A percentile compares a stretch with the other conserved stretches of the same genome.
Conservation (phyloP, 2,888 invertebrate genomes). For the Aporophyla lueneburgensis region DNA sequence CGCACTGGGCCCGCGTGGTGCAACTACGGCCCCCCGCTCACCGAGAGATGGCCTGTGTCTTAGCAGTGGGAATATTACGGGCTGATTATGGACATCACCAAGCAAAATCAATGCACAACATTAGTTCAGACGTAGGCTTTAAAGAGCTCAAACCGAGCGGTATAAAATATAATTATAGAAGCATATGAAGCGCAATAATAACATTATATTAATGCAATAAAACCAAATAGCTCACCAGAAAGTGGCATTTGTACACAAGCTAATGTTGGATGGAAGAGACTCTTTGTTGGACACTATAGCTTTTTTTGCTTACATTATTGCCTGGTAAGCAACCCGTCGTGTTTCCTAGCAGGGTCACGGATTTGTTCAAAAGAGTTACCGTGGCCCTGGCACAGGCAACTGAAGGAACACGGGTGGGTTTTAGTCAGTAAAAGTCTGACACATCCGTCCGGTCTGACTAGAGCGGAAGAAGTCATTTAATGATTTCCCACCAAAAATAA, state of each 20-base stretch:
- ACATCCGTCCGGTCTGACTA: too few relatives aligned
- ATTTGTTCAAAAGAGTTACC: too few relatives aligned
- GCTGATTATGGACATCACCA: background rate
- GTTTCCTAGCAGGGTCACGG: background rate
- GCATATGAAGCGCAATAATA: slow-evolving; percentile 69
- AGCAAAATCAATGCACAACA: slow-evolving; percentile 15
- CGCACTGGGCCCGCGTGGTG: too few relatives aligned
- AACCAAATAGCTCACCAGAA: slow-evolving; percentile 74
- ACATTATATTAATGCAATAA: slow-evolving; percentile 77
- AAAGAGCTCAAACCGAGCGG: slow-evolving; percentile 56
- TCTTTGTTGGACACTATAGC: background rate
- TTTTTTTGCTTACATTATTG: background rate
- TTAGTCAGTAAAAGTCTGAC: too few relatives aligned
- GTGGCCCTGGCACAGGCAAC: too few relatives aligned
- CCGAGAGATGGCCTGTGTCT: too few relatives aligned
- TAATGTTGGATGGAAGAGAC: slow-evolving; percentile 58
- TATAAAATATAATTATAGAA: slow-evolving; percentile 68
- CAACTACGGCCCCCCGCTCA: too few relatives aligned
- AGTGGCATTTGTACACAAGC: slow-evolving; percentile 56
- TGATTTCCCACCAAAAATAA: too few relatives aligned
- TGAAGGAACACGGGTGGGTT: too few relatives aligned
- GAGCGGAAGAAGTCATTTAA: too few relatives aligned
- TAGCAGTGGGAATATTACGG: too few relatives aligned
- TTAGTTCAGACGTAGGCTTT: slow-evolving; percentile 49
- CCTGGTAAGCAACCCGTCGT: background rate